Base-by-base conservation (phyloP, 1,140 invertebrate genomes). In the Nasonia giraulti region DNA sequence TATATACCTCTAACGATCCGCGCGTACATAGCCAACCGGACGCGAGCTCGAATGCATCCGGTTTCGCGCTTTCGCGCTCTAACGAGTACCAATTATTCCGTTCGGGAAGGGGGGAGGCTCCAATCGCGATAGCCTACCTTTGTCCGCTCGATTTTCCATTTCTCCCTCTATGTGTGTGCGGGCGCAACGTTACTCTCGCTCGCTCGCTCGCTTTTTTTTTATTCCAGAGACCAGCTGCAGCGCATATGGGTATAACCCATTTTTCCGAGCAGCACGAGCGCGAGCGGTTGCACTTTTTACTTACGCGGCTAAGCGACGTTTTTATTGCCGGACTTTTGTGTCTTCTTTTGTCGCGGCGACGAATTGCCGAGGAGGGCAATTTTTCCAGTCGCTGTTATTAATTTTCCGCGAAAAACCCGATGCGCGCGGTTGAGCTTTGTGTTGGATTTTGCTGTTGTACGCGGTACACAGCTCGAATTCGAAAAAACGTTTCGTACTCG, bases 51-150 rank as follows among this genome's bases (percentile, higher is more conserved):
- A 74, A 80, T 12, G 85, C 71, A 50, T 83, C 77, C 81, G 77
- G 79, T 85, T 85, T 85, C 74, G 80, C 68, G 84, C 74, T 44
- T 77, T 68, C 66, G 47, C 80, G 79, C 71, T 69, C 71, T 85
- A 85, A 76, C 83, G 77, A 85, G 74, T 74, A 77, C 12, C 78
- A 81, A 85, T 85, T 85, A 85, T 81, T 76, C 69, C 73, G 40
- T 66, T 62, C 44, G 20, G 10, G 37, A 8, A 8, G 47, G 27
- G 47, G 6, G 33, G 83, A 73, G 40, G 66, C n/a, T 66, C 31
- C n/a, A 14, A 76, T 76, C 37, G 7, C 55, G 78, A 85, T 85
- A 85, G 71, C 37, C 68, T 11, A 23, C 50, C 69, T 71, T 81
- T 81, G 78, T 81, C 37, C 23, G n/a, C 69, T 81, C 68, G 27